A percentile compares a stretch with the other conserved stretches of the same genome.
These are phyloP conservation scores for Phalacrocorax brasilianus DNA, from an alignment of 2,113 vertebrate species.

Conservation along the genomic window DNA sequence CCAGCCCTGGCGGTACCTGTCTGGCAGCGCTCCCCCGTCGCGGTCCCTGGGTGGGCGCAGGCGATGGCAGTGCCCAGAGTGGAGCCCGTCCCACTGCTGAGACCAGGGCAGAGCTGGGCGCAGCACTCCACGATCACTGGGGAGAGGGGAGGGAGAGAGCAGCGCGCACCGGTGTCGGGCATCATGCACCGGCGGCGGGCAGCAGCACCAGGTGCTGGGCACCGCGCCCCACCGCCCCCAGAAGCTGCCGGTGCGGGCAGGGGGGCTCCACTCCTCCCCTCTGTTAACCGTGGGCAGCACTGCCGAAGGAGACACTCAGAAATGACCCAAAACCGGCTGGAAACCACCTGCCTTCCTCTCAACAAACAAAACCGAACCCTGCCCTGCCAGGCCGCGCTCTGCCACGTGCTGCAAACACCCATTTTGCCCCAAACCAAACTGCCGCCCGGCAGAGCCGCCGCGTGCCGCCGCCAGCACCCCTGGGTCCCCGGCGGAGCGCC, in stretches of 20 bases:
- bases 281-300: fast-evolving
- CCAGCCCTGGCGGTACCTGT: neutral
- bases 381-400: neutral
- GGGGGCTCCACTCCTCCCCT: too few species aligned
- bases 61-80: neutral
- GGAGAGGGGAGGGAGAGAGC: neutral
- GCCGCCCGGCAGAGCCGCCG: neutral
- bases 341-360: neutral
- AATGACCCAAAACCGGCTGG: neutral
- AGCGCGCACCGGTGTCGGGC: fast-evolving
- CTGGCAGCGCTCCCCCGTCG: neutral
- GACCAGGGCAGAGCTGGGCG: neutral
- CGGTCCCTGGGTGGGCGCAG: neutral
- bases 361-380: fast-evolving
- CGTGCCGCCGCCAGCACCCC: fast-evolving
- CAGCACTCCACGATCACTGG: neutral
- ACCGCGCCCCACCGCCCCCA: neutral
- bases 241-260: neutral
- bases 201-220: neutral
- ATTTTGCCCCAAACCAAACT: neutral
- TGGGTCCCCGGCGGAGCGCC: neutral
- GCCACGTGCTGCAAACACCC: neutral
- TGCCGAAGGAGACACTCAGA: neutral
- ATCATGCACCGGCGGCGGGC: fast-evolving
- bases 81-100: neutral